phyloP scores from a whole-genome alignment of 2,113 vertebrate genomes.

The Sus scrofa region T2T-Sscrofa CM000825.6:165648501-165649000 shows the following conservation, averaged over 20 bases:
- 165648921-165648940: not conserved
- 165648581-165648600: accelerated
- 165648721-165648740: not conserved
- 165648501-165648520: not conserved
- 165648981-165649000: not conserved
- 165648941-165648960: not conserved
- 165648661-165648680: not conserved
- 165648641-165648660: not conserved
- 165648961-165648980: not conserved
- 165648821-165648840: not conserved
- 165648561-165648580: not conserved
- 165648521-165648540: not conserved
- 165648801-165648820: not conserved
- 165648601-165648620: not conserved
- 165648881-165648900: not conserved
- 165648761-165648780: not conserved
- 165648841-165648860: not conserved
- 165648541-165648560: not conserved
- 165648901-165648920: not conserved
- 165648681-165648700: not conserved
- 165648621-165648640: no score
- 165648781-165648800: not conserved
- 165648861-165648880: not conserved
- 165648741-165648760: not conserved
- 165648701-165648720: not conserved